Base-by-base conservation (phyloP, 2,888 invertebrate species). In the Horisme vitalbata region DNA sequence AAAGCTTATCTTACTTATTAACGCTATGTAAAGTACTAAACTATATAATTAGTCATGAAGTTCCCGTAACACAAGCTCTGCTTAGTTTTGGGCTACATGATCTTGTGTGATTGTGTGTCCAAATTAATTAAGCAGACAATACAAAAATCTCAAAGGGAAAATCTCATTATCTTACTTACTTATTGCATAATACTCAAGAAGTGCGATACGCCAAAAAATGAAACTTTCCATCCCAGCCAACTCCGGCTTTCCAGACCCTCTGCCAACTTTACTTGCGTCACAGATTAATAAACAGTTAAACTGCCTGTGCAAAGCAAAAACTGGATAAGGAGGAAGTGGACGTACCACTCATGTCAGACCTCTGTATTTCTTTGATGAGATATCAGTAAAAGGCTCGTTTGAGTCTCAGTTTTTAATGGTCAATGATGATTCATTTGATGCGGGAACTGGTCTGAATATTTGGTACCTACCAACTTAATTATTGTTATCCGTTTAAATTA, bases 251-350 rank as follows among this genome's bases (percentile, higher is more conserved):
- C 11, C n/a, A 15, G 4, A n/a, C 9, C 7, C 23, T 24, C 0
- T 6, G 6, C 9, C 33, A 28, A 10, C 41, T 35, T 26, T 34
- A 33, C 9, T 2, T 9, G 6, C 7, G 8, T 15, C 41, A 26
- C 30, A 47, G 50, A 37, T 24, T 11, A 41, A 43, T 41, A 23
- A 50, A 50, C 44, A 48, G 47, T 57, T 36, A 41, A 41, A 31
- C 28, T 43, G 39, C 48, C 35, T 48, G 43, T 57, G 55, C 60
- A 52, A 52, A 62, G 64, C 68, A 74, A 79, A 72, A 74, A 73
- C 71, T 68, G 59, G 64, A 60, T 59, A 61, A 59, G 56, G 67
- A 71, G 67, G 67, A 69, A 68, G 63, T 52, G 55, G 46, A 33
- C 24, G 38, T 33, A 39, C 72, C 70, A 66, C 36, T 49, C 41